Evolutionary conservation across 2,888 invertebrate genomes (phyloP).

Genomic region (Sinotaia quadrata): DNA sequence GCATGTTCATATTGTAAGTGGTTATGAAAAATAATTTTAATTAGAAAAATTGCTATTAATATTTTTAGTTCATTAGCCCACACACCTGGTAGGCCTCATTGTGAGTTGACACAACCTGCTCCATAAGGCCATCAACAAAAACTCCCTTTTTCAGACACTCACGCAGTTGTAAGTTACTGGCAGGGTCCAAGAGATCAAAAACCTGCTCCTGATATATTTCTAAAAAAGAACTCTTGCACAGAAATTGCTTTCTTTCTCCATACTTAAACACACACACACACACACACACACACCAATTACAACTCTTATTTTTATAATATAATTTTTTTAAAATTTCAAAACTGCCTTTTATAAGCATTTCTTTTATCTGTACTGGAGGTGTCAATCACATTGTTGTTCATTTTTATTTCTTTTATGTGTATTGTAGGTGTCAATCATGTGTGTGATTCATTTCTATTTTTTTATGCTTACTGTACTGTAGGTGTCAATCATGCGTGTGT

Average conservation of each 20-base stretch:
- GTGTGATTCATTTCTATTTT: too few species aligned
- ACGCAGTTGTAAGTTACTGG: constrained; percentile 61
- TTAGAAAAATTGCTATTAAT: not conserved
- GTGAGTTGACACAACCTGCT: constrained; percentile 60
- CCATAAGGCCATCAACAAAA: constrained; percentile 66
- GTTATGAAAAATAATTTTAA: not conserved
- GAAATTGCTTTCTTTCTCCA: constrained; percentile 65
- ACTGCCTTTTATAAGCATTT: too few species aligned
- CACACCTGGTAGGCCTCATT: constrained; percentile 65
- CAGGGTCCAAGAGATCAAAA: constrained; percentile 70
- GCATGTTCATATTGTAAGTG: too few species aligned
- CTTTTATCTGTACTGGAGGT: too few species aligned
- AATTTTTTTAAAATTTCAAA: too few species aligned
- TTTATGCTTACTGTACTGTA: too few species aligned
- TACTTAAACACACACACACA: constrained; percentile 50
- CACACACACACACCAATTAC: too few species aligned
- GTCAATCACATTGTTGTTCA: too few species aligned
- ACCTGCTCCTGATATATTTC: constrained; percentile 73
- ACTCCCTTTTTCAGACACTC: constrained; percentile 69
- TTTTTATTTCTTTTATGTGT: too few species aligned
- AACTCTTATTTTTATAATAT: too few species aligned
- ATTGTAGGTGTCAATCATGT: too few species aligned
- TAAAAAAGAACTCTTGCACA: constrained; percentile 70
- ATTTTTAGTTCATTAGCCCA: constrained; percentile 5
- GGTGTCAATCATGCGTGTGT: too few species aligned